Conservation (phyloP, 2,797 vertebrate species). For the Lepilemur ruficaudatus region DNA sequence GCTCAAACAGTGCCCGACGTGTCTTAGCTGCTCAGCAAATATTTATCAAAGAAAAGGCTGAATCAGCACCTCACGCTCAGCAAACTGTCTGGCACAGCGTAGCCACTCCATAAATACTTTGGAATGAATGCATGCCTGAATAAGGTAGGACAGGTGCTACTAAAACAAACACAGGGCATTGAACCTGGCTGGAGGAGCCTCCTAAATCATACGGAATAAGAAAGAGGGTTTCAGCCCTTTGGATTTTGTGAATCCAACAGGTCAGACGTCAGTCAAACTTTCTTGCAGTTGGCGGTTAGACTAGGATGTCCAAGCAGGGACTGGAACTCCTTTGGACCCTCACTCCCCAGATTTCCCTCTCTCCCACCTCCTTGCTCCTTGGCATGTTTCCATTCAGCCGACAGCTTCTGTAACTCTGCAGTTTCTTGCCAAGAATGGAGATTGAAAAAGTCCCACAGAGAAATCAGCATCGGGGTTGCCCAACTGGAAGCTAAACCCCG, state of each 20-base stretch:
- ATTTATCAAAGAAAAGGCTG: background rate
- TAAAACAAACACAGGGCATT: background rate
- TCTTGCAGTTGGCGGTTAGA: background rate
- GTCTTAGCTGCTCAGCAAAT: background rate
- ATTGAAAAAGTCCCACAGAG: conserved; percentile 56
- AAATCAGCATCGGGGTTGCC: conserved; percentile 42
- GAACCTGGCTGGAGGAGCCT: background rate
- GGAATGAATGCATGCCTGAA: background rate
- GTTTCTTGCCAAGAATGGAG: conserved; percentile 48
- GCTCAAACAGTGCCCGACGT: background rate
- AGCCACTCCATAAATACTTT: background rate
- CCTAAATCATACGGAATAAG: background rate
- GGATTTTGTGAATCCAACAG: background rate
- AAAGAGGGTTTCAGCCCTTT: background rate
- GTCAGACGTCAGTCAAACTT: background rate
- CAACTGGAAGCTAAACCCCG: conserved; percentile 51
- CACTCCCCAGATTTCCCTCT: background rate
- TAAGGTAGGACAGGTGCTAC: background rate
- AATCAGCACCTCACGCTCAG: background rate
- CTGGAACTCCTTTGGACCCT: background rate
- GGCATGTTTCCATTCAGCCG: background rate
- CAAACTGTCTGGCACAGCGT: background rate
- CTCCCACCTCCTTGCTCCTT: background rate
- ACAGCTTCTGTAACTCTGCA: background rate
- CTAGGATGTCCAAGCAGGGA: background rate